These are phyloP conservation scores for Sussaba pulchella DNA, from an alignment of 2,888 invertebrate species.

Conservation along the genomic window DNA sequence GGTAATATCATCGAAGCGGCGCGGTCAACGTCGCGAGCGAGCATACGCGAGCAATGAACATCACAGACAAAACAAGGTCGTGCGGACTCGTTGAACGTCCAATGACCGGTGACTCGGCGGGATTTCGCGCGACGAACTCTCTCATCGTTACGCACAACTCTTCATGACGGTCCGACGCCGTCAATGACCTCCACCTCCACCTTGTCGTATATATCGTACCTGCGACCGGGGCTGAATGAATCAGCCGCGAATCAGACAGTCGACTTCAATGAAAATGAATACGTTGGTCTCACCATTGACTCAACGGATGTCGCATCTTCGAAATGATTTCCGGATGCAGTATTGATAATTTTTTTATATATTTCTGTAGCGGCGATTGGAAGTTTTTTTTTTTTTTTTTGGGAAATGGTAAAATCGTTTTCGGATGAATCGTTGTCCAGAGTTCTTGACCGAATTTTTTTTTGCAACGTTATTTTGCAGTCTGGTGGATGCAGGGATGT, in stretches of 20 bases:
- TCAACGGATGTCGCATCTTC: too few species aligned
- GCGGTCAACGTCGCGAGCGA: slow-evolving; percentile 16
- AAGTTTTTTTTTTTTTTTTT: not conserved
- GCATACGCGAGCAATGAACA: slow-evolving; percentile 29
- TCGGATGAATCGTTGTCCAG: too few species aligned
- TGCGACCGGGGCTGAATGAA: not conserved
- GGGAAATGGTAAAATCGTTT: not conserved
- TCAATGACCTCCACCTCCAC: slow-evolving; percentile 55
- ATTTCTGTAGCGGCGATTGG: too few species aligned
- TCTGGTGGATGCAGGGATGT: too few species aligned
- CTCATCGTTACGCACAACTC: slow-evolving; percentile 24
- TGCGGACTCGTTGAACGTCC: slow-evolving; percentile 50
- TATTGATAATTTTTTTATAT: too few species aligned
- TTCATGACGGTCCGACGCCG: slow-evolving; percentile 21
- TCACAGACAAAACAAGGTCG: slow-evolving; percentile 59
- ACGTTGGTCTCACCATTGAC: too few species aligned
- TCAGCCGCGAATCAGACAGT: not conserved
- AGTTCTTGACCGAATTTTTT: too few species aligned
- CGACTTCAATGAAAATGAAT: too few species aligned
- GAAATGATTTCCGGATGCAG: too few species aligned
- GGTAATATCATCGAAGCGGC: slow-evolving; percentile 51
- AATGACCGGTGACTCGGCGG: slow-evolving; percentile 57
- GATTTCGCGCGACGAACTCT: slow-evolving; percentile 57
- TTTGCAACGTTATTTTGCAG: not conserved
- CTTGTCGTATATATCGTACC: not conserved